Base-by-base conservation (phyloP, 2,113 vertebrate species). In the Hystrix brachyura region DNA sequence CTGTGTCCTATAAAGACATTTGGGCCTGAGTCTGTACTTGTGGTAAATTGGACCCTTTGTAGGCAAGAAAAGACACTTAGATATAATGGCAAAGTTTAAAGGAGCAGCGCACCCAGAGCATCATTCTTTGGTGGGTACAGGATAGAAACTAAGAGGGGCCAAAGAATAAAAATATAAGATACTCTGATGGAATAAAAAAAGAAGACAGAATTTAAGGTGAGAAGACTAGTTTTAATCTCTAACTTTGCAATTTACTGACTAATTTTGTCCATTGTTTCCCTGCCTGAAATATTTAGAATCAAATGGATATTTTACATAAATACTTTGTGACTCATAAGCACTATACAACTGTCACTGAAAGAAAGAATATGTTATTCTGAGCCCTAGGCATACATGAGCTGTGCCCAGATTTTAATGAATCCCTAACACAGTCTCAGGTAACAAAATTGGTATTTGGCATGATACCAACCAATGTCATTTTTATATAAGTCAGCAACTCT, bases 321-420 rank as follows among this genome's bases (percentile, higher is more conserved):
- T 78, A 62, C 21, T 81, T 67, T 48, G 3, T 90, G 43, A 92
- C 18, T 92, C 53, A 23, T 67, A 94, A 74, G 19, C 18, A 57
- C 69, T 23, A 51, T 64, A 5, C 57, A 93, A 79, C 7, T 80
- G 46, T 64, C 34, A 91, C 13, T 90, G 43, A 81, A 86, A 64
- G 7, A 32, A 76, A 86, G 32, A 92, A 34, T 84, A 87, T 9
- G 12, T 55, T 87, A 46, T 55, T 96, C 43, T 92, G 69, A 95
- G 53, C 55, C 32, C n/a, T 90, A 34, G 13, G 10, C 62, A 84
- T 81, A 6, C 84, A 53, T 60, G 21, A 90, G 4, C 74, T 83
- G 21, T 92, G 48, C 23, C 27, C 27, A 97, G 38, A 64, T 85
- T 96, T 97, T 95, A 93, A 91, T 64, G 14, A 93, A 38, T 76